Base-by-base conservation (phyloP, 2,113 vertebrate genomes). In the Lucifuga dentata region DNA sequence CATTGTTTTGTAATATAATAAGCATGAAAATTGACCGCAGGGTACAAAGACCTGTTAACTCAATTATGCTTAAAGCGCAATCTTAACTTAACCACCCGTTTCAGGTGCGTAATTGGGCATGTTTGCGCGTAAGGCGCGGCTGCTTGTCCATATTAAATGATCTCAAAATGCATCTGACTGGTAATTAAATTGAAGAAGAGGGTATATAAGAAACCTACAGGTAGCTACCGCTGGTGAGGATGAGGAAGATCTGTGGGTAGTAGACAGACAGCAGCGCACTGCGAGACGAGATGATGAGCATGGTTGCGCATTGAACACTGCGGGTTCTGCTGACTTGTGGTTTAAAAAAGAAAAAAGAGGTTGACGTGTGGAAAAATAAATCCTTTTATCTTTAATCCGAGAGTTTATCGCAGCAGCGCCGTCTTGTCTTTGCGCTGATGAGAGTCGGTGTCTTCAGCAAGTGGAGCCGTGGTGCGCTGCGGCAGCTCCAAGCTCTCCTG, bases 201-300 rank as follows among this genome's bases (percentile, higher is more conserved):
- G 43, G 35, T 45, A 16, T 21, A 46, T 5, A 50, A 71, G 55
- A 76, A 86, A 95, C 95, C 91, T 95, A 97, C 95, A 96, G 94
- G 94, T 96, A 97, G 93, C 96, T 96, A 85, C 96, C 95, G 91
- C 97, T 97, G 94, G 95, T 97, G 89, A 99, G 94, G 93, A 98
- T 95, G 93, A 99, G 96, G 92, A 98, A 97, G 84, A 99, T 95
- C 93, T 97, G 97, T 49, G 97, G 96, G 91, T 96, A 97, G 92
- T 95, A 97, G 88, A 97, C 92, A 87, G 96, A 96, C 88, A 97
- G 94, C 89, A 97, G 93, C 81, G 95, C 95, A 88, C 95, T 89
- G 94, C 95, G 95, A 59, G 95, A 93, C 74, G 94, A 95, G 90
- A 95, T 92, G 88, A 95, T 94, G 91, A 95, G 94, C 97, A 98